Evolutionary conservation across 2,888 invertebrate genomes (phyloP), one percentile per base, ranked within the genome.

Genomic region (Drosophila fulvimacula): DNA sequence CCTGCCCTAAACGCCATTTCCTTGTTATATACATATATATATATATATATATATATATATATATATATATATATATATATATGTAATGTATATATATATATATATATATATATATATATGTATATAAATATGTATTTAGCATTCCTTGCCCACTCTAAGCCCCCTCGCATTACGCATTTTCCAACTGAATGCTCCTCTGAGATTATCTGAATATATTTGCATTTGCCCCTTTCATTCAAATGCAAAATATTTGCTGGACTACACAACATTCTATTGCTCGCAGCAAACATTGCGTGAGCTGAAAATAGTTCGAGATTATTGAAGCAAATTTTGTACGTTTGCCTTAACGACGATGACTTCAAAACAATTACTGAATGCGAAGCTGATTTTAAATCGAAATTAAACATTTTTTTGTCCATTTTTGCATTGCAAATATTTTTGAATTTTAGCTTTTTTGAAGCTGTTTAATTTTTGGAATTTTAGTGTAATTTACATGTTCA

Each of bases 161-260:
- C 41, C 41, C 19, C 24, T 6, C 7, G 13, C 38, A 30, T 51
- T 63, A 67, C 49, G 55, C 65, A 73, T 46, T 70, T 79, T 79
- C 65, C 68, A 30, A 32, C 49, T 60, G 39, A 81, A 38, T 73
- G 52, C 52, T 30, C 44, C 36, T 48, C 38, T 52, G 38, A 30
- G 55, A 56, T 44, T 57, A 48, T 66, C 46, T 38, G 24, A 39
- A 39, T 44, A 39, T 38, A 69, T 76, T 78, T 74, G 58, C 75
- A 69, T 74, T 72, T 61, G 53, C 55, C 34, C 38, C 38, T 70
- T 65, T 42, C 46, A 62, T 73, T 52, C 39, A 64, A 73, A 69
- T 69, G 49, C 51, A 41, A 63, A 58, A 48, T 60, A 65, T 60
- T 64, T 58, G n/a, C 21, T 17, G 64, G 32, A 41, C 46, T 27